Conservation (phyloP, 2,888 invertebrate species). For the Eulithis prunata region DNA sequence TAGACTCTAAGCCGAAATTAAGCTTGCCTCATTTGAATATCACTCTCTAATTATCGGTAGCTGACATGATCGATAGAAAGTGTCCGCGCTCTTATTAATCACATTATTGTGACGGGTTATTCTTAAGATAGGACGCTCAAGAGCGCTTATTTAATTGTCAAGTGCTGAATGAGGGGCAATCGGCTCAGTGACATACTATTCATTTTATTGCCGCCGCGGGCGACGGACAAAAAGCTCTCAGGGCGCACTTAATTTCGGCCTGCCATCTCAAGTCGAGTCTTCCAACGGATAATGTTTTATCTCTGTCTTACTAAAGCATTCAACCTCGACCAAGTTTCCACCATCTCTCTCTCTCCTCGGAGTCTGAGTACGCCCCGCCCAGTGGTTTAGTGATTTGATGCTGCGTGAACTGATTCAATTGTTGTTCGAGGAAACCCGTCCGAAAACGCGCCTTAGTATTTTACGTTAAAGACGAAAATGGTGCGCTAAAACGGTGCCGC, state of each 20-base stretch:
- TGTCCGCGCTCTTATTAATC: conserved; percentile 71
- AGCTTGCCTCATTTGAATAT: conserved; percentile 64
- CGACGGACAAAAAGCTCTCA: conserved; percentile 78
- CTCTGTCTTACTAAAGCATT: conserved; percentile 64
- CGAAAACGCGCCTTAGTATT: conserved; percentile 77
- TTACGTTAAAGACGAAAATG: conserved; percentile 80
- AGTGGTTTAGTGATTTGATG: conserved; percentile 85
- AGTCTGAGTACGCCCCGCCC: conserved; percentile 82
- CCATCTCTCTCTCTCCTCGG: conserved; percentile 78
- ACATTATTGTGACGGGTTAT: conserved; percentile 75
- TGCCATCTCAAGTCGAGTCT: conserved; percentile 69
- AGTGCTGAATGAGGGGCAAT: conserved; percentile 80
- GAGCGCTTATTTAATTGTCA: conserved; percentile 82
- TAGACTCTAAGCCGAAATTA: conserved; percentile 50
- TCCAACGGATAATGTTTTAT: conserved; percentile 64
- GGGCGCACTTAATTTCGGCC: conserved; percentile 74
- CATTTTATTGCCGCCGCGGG: conserved; percentile 75
- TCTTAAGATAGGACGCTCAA: conserved; percentile 71
- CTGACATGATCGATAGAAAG: conserved; percentile 79
- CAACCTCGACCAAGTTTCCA: conserved; percentile 50
- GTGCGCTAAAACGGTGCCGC: conserved; percentile 77
- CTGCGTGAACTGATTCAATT: conserved; percentile 85
- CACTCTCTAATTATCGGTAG: conserved; percentile 75
- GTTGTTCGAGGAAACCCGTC: conserved; percentile 67
- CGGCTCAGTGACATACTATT: conserved; percentile 82